Percentiles rank a stretch among this genome's conserved stretches.
Evolutionary conservation across 2,113 vertebrate species (phyloP).

Genomic region (Gallinago paraguaiae): DNA sequence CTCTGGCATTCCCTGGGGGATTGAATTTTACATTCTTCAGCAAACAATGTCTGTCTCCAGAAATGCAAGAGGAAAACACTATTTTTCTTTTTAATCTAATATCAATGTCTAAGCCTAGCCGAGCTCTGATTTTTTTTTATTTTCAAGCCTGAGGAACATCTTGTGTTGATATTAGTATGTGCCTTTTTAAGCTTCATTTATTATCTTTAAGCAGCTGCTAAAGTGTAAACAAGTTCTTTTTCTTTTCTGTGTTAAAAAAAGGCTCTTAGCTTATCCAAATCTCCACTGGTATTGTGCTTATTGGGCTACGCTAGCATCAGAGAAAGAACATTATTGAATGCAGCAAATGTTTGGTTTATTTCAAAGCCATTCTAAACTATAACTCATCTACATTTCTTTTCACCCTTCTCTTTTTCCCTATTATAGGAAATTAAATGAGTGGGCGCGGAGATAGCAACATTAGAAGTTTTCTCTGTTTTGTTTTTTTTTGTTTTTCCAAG

Average conservation of each 20-base stretch:
- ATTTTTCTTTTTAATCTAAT: slow-evolving; percentile 47
- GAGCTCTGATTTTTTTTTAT: not conserved
- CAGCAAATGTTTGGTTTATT: not conserved
- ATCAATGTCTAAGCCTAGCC: slow-evolving; percentile 8
- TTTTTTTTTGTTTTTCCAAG: not conserved
- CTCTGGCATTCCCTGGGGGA: slow-evolving; percentile 44
- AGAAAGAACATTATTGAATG: not conserved
- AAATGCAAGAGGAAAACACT: slow-evolving; percentile 30
- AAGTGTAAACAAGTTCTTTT: slow-evolving; percentile 47
- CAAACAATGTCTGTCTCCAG: slow-evolving; percentile 50
- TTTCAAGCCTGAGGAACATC: slow-evolving; percentile 28
- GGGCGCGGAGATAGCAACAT: not conserved
- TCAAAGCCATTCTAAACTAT: slow-evolving; percentile 1
- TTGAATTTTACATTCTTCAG: slow-evolving; percentile 65
- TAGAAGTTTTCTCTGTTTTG: not conserved
- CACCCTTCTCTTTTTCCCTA: not conserved
- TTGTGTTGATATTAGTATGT: slow-evolving; percentile 21
- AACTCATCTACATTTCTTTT: not conserved
- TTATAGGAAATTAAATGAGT: not conserved
- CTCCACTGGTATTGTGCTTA: not conserved
- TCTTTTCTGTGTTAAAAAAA: slow-evolving; percentile 17
- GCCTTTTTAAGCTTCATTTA: slow-evolving; percentile 42
- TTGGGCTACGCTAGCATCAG: not conserved
- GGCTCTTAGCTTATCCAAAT: not conserved
- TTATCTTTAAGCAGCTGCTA: slow-evolving; percentile 53